Evolutionary conservation across 2,113 vertebrate species (phyloP).

Genomic region (Tretioscincus oriximinensis): DNA sequence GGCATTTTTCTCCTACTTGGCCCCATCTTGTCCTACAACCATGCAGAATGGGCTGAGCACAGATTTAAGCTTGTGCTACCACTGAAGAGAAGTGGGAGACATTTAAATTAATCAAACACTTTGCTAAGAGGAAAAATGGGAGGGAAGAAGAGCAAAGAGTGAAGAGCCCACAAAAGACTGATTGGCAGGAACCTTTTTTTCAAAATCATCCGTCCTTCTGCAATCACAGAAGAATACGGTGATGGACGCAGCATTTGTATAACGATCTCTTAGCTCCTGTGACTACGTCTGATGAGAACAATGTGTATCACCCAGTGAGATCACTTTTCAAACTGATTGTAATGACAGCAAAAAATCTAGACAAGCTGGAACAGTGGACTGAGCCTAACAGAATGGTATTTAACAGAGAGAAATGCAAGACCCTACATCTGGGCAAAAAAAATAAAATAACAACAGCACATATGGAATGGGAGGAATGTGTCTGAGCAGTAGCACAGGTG

Average conservation of each 20-base stretch:
- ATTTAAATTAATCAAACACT: neutral
- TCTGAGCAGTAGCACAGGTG: too few relatives aligned
- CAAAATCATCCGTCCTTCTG: slow-evolving; percentile 3
- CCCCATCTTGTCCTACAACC: too few relatives aligned
- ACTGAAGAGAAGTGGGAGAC: neutral
- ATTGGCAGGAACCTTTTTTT: slow-evolving; percentile 16
- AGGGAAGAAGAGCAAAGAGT: neutral
- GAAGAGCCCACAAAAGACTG: neutral
- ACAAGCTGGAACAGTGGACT: too few relatives aligned
- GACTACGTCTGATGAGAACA: slow-evolving; percentile 33
- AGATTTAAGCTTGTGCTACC: neutral
- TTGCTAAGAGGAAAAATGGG: neutral
- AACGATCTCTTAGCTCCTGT: slow-evolving; percentile 15
- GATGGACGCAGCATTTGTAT: slow-evolving; percentile 4
- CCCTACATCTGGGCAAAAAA: too few relatives aligned
- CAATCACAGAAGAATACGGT: slow-evolving; percentile 27
- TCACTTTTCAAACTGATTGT: slow-evolving; percentile 32
- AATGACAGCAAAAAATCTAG: slow-evolving; percentile 37
- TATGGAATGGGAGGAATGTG: too few relatives aligned
- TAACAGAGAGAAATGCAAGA: too few relatives aligned
- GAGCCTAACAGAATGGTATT: too few relatives aligned
- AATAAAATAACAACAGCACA: too few relatives aligned
- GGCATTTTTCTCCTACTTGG: too few relatives aligned
- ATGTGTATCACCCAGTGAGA: slow-evolving; percentile 37
- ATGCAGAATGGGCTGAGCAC: too few relatives aligned